Base-by-base conservation (phyloP, 2,888 invertebrate species). In the Urechis unicinctus region DNA sequence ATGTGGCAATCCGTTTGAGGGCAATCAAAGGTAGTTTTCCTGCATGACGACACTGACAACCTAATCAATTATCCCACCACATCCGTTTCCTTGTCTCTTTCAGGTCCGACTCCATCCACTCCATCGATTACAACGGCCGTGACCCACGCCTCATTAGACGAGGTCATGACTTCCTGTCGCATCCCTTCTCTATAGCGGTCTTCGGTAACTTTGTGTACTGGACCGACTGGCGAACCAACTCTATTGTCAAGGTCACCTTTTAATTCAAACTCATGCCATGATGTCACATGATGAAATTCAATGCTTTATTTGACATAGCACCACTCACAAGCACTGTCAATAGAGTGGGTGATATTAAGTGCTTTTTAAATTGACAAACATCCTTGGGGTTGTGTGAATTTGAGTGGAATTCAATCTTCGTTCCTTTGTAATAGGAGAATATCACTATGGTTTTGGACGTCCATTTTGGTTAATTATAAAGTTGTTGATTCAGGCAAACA, bases 181-280 rank as follows among this genome's bases (percentile, higher is more conserved):
- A 93, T 82, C 91, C 93, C 0, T 94, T 93, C 81, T 89, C 92
- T 48, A 85, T 93, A 61, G 84, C 89, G 0, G 82, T 92, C 57
- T 91, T 88, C 80, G 91, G 88, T 73, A 86, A 87, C 71, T 86
- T 88, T 77, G 86, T 93, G 13, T 94, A 90, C 80, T 94, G 92
- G 91, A 92, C 91, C 0, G 93, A 94, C 80, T 93, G 94, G 94
- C 83, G 90, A 62, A 86, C 86, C 55, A 90, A 89, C 75, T 86
- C 88, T 60, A 88, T 94, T 2, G 86, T 89, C 66, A 82, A 88
- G 65, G 78, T 78, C 5, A 41, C 50, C 53, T 24, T 17, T 17
- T 24, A 48, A 22, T 49, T 17, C 36, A 13, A 9, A 13, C 9
- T 17, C 9, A 13, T 17, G 17, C 36, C 17, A 36, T 36, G 9